Percentiles rank a stretch among this genome's conserved stretches.
Conservation (phyloP, 2,888 invertebrate species). For the Drosophila rubida region DNA sequence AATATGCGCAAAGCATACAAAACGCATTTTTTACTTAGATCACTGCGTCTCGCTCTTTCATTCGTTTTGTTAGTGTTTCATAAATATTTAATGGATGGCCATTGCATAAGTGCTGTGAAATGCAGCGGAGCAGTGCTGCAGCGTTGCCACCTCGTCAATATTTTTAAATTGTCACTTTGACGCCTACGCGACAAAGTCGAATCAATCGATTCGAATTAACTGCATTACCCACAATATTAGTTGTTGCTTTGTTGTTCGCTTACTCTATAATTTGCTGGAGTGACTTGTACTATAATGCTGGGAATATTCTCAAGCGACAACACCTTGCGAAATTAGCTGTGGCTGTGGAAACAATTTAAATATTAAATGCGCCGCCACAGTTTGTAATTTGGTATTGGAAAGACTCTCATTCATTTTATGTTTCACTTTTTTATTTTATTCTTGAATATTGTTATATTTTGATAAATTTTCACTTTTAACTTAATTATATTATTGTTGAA, state of each 20-base stretch:
- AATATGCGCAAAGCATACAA: conserved; percentile 3
- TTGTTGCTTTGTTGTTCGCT: not conserved
- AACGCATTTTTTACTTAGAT: conserved; percentile 37
- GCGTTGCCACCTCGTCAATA: conserved; percentile 26
- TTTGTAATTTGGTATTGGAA: not conserved
- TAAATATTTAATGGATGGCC: conserved; percentile 69
- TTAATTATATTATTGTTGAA: too few relatives aligned
- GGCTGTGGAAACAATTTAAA: conserved; percentile 46
- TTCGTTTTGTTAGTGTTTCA: conserved; percentile 41
- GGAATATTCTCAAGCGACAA: conserved; percentile 49
- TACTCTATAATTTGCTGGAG: conserved; percentile 11
- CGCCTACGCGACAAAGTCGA: not conserved
- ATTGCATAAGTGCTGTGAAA: conserved; percentile 56
- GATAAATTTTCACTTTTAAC: too few relatives aligned
- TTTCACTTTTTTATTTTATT: too few relatives aligned
- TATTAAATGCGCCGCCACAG: conserved; percentile 31
- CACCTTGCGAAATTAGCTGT: conserved; percentile 18
- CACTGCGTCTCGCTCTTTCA: not conserved
- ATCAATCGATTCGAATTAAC: not conserved
- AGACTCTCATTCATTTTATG: too few relatives aligned
- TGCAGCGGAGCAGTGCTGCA: conserved; percentile 36
- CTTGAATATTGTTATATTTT: too few relatives aligned
- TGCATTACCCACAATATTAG: conserved; percentile 5
- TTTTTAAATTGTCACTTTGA: not conserved
- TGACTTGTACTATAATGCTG: conserved; percentile 27